These are phyloP conservation scores for Porites evermanni DNA, from an alignment of 92 coral and sea anemone genomes.

Conservation along the genomic window DNA sequence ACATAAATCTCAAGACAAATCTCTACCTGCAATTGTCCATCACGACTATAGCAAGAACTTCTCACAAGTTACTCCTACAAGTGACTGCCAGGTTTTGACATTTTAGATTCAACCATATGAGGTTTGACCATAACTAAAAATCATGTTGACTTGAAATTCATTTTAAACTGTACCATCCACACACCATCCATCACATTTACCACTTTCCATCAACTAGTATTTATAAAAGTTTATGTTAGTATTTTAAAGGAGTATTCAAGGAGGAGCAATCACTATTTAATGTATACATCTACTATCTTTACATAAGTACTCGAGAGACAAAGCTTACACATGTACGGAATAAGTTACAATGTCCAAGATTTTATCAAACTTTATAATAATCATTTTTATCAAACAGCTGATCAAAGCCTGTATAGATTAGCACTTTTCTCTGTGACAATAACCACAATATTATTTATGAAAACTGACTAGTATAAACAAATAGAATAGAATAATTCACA, in stretches of 20 bases:
- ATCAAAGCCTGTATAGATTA: constrained; percentile 21
- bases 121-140: no score
- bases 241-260: background rate
- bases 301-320: background rate
- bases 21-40: no score
- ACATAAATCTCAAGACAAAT: no score
- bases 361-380: constrained; percentile 6
- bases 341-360: constrained; percentile 20
- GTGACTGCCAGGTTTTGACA: no score
- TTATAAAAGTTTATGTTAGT: background rate
- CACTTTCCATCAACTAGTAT: background rate
- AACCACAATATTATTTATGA: constrained; percentile 11
- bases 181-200: no score
- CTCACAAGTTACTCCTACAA: no score
- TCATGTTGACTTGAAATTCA: background rate
- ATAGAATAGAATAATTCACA: constrained; percentile 24
- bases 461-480: constrained; percentile 6
- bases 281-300: background rate
- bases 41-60: no score
- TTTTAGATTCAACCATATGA: no score
- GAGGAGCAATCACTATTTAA: background rate
- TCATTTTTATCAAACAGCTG: background rate
- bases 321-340: background rate
- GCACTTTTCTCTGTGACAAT: background rate
- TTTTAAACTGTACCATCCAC: background rate